A percentile compares a stretch with the other conserved stretches of the same genome.
These are phyloP conservation scores for Cygnus atratus DNA, from an alignment of 2,113 vertebrate species.

Conservation along the genomic window DNA sequence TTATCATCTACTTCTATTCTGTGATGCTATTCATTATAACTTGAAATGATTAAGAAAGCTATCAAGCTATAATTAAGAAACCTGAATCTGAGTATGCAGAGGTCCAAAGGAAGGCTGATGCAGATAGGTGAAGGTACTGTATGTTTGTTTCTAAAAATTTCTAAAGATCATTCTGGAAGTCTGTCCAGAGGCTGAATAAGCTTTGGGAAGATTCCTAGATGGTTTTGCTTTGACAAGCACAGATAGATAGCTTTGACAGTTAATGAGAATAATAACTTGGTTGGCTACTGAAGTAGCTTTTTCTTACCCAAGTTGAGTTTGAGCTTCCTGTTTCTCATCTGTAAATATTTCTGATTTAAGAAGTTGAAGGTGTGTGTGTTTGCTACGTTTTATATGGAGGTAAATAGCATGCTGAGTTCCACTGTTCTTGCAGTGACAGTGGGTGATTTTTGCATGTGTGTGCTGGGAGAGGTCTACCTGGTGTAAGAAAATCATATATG, in stretches of 20 bases:
- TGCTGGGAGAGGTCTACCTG: neutral
- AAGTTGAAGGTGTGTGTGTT: fast-evolving
- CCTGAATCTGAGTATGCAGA: neutral
- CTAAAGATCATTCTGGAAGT: neutral
- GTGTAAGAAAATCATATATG: neutral
- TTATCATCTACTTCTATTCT: neutral
- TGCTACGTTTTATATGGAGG: neutral
- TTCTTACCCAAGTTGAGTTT: neutral
- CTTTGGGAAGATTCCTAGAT: neutral
- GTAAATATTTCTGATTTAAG: neutral
- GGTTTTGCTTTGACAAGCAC: neutral
- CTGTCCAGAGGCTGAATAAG: neutral
- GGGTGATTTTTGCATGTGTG: neutral
- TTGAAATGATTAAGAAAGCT: constrained; percentile 11
- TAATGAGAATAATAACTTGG: neutral
- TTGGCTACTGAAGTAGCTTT: neutral
- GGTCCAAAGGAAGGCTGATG: neutral
- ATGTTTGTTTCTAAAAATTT: neutral
- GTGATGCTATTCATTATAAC: neutral
- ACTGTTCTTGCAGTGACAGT: neutral
- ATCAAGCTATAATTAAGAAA: constrained; percentile 50
- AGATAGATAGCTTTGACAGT: neutral
- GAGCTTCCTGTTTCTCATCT: neutral
- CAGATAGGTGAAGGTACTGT: neutral
- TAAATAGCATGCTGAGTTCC: neutral